Evolutionary conservation across 2,113 vertebrate genomes (phyloP), one percentile per base, ranked within the genome.

Genomic region (Heliornis fulica): DNA sequence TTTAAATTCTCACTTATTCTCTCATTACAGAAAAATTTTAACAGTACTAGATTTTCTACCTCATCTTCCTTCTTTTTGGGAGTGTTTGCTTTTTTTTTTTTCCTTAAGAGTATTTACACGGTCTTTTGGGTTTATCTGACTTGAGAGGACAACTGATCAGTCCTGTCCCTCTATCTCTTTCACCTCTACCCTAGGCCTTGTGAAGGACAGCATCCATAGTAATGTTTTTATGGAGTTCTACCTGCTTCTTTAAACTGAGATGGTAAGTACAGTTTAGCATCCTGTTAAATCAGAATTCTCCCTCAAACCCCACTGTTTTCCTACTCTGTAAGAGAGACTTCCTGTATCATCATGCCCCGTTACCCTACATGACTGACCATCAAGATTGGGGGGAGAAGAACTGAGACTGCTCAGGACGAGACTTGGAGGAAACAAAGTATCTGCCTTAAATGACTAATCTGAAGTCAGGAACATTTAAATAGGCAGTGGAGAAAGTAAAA

Each of bases 71-170:
- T 23, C 1, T 19, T 40, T 28, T 22, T 32, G 13, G 6, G 3
- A 7, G 7, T 4, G 2, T 69, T 59, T 78, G 12, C 4, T 61
- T 3, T 31, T 87, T 61, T 3, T 31, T 87, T 90, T 75, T 87
- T 17, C 14, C 31, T 19, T 28, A 54, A 54, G 15, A 43, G 10
- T 60, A 14, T 16, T 87, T 56, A 71, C 14, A 23, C 43, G 34
- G 23, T 22, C 29, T 9, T 7, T 14, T 34, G 45, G n/a, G 16
- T 75, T 75, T 75, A 45, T 57, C 7, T 59, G 31, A 54, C 40
- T 54, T 34, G 19, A 28, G 5, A 74, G 8, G 19, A 59, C 19
- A 69, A 43, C 3, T 31, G 19, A 28, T 38, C 6, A 0, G 0
- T 29, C 22, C 8, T 84, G 36, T 64, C 11, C 11, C 19, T 23